Conservation (phyloP, 2,113 vertebrate species). For the Scomber japonicus region DNA sequence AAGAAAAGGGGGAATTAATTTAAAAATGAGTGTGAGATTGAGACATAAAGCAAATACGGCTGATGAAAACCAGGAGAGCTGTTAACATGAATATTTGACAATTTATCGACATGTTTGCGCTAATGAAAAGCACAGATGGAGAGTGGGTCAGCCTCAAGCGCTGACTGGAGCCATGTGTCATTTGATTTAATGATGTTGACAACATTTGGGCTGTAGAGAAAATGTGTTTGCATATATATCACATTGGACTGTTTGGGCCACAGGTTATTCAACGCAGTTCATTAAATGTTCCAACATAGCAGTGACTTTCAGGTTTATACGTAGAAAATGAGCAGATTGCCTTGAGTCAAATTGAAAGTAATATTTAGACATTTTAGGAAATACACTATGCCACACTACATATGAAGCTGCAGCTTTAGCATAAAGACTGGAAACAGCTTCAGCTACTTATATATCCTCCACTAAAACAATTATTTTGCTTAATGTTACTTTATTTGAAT, state of each 20-base stretch:
- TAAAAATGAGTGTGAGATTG: neutral
- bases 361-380: too few species aligned
- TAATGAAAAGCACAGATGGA: constrained; percentile 16
- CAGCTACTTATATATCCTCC: too few species aligned
- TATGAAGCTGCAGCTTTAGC: too few species aligned
- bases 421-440: too few species aligned
- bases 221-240: constrained; percentile 12
- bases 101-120: constrained; percentile 4
- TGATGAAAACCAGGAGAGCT: constrained; percentile 1
- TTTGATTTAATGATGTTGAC: constrained; percentile 29
- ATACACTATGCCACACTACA: too few species aligned
- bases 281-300: constrained; percentile 3
- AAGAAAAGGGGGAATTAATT: neutral
- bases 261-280: constrained; percentile 12
- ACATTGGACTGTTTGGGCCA: constrained; percentile 25
- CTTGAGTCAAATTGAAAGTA: constrained; percentile 1
- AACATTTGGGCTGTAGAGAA: constrained; percentile 12
- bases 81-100: constrained; percentile 12
- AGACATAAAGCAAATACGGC: constrained; percentile 2
- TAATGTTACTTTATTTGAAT: too few species aligned
- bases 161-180: neutral
- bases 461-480: too few species aligned
- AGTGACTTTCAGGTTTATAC: neutral
- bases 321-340: neutral
- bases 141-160: neutral